Conservation (phyloP, 2,797 vertebrate genomes). For the Lemur catta region DNA sequence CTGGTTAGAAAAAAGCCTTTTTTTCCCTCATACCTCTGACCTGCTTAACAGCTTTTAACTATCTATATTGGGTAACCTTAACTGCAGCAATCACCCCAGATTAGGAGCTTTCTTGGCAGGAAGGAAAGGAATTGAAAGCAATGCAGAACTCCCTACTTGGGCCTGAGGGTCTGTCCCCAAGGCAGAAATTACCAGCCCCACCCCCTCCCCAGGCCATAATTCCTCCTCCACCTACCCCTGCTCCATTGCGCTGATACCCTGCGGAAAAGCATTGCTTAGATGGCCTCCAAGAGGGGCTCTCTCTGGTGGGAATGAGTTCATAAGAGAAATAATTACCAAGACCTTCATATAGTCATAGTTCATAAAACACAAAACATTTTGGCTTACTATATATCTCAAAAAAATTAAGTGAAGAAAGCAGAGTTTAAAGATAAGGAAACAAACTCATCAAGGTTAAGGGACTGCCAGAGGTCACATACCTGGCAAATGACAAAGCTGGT, state of each 20-base stretch:
- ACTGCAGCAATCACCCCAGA: not conserved
- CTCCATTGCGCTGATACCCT: not conserved
- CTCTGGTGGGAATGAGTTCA: not conserved
- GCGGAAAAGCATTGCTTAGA: fast-evolving
- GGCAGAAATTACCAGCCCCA: not conserved
- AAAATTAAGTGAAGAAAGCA: not conserved
- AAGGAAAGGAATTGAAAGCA: slow-evolving; percentile 44
- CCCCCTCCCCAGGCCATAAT: not conserved
- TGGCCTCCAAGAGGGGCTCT: not conserved
- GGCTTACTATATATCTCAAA: not conserved
- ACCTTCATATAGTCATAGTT: not conserved
- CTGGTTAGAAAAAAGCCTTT: not conserved
- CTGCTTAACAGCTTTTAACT: slow-evolving; percentile 2
- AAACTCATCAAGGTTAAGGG: not conserved
- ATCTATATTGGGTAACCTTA: slow-evolving; percentile 46
- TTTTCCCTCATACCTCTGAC: slow-evolving; percentile 53
- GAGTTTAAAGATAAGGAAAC: slow-evolving; percentile 47
- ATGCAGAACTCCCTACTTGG: not conserved
- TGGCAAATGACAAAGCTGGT: not conserved
- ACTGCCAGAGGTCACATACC: not conserved
- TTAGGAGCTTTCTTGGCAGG: slow-evolving; percentile 19
- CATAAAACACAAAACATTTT: not conserved
- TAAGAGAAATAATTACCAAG: not conserved
- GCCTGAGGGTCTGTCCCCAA: not conserved
- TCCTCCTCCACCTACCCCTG: not conserved